Conservation (phyloP, 2,888 invertebrate species). For the Corbicula japonica region DNA sequence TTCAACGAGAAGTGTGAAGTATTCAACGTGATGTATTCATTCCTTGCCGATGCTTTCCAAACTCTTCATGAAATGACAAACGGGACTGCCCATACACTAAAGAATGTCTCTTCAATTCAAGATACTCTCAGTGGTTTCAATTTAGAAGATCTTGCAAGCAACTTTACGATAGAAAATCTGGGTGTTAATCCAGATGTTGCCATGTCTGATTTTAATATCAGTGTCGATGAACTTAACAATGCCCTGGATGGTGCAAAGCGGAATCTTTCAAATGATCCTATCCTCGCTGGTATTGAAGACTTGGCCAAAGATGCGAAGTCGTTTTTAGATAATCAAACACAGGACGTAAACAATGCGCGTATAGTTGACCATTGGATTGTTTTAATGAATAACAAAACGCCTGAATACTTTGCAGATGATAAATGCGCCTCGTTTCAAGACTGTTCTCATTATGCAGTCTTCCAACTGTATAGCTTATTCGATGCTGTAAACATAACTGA, state of each 20-base stretch:
- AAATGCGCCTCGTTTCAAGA: conserved; percentile 33
- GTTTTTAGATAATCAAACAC: conserved; percentile 30
- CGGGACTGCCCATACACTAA: conserved; percentile 6
- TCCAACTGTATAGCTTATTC: conserved; percentile 31
- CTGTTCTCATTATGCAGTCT: conserved; percentile 29
- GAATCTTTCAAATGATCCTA: conserved; percentile 37
- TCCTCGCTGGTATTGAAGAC: conserved; percentile 31
- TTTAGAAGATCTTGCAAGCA: background rate
- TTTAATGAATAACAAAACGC: conserved; percentile 21
- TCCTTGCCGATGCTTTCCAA: conserved; percentile 3
- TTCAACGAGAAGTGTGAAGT: conserved; percentile 22
- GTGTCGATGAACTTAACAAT: background rate
- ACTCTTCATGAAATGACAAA: conserved; percentile 18
- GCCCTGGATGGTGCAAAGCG: conserved; percentile 33
- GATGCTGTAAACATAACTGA: conserved; percentile 22
- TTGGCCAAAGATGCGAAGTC: background rate
- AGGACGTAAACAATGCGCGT: conserved; percentile 19
- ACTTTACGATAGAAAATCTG: conserved; percentile 20
- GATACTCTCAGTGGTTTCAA: background rate
- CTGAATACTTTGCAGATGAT: conserved; percentile 1
- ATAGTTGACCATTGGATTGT: conserved; percentile 18
- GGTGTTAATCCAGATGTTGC: conserved; percentile 12
- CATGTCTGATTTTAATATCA: conserved; percentile 20
- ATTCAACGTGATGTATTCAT: conserved; percentile 1
- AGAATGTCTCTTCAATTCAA: too few relatives aligned